Evolutionary conservation across 2,797 vertebrate species (phyloP), one percentile per base, ranked within the genome.

Genomic region (Rhyacichthys aspro): DNA sequence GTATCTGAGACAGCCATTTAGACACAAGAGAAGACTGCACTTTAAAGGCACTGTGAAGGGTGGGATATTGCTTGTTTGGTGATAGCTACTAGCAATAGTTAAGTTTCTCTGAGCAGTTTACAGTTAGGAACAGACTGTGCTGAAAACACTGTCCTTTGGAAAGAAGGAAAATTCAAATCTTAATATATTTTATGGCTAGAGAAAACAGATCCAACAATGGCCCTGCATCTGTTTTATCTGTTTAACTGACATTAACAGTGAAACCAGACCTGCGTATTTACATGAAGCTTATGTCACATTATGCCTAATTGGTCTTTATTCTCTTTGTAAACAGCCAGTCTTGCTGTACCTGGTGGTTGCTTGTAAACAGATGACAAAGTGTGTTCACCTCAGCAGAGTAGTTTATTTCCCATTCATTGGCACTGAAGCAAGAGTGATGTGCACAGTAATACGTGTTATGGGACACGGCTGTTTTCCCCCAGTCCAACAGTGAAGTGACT

Each of bases 321-420:
- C 36, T 58, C 11, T 28, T 14, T 14, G 19, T 57, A 53, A 45
- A 63, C 60, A 55, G 50, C 23, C 33, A 38, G 58, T 59, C 7
- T 8, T 19, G 19, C 53, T 58, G 23, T 48, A 63, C 46, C 32
- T 53, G 44, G 19, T 9, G 2, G 44, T 58, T 47, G 37, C 50
- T 52, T 14, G 55, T 49, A 67, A 73, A 59, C 62, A 56, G 55
- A 61, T 59, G 67, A 71, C 44, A 33, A 74, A 32, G 39, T 41
- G 38, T 36, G 43, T 57, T 67, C 55, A 54, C 18, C 55, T 73
- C 54, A 33, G 42, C 34, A 0, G 39, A 69, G 50, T 47, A 45
- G 14, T 80, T 83, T 83, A 72, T 75, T 83, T 79, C 64, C 66
- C 34, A 52, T 60, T 70, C 49, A 70, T 23, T 74, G 72, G 63